Percentiles rank a stretch among this genome's conserved stretches.
These are phyloP conservation scores for Pachycephus smyrnensis DNA, from an alignment of 2,888 invertebrate genomes.

Conservation along the genomic window DNA sequence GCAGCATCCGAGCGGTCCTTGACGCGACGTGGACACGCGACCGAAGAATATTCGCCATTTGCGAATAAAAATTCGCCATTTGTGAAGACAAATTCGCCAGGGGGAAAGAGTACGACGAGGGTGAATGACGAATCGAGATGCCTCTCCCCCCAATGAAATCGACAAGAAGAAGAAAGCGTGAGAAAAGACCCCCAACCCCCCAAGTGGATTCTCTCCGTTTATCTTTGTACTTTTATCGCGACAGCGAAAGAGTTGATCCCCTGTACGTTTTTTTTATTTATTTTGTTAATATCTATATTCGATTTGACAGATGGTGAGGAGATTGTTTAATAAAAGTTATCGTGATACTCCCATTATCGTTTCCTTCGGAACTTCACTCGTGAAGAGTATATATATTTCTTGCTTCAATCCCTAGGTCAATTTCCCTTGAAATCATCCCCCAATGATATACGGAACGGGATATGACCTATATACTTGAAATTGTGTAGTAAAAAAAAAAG, in stretches of 20 bases:
- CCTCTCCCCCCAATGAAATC: too few relatives aligned
- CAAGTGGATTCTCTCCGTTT: too few relatives aligned
- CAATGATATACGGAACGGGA: neutral
- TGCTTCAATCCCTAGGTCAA: neutral
- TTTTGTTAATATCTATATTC: neutral
- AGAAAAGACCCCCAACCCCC: neutral
- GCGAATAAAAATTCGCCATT: neutral
- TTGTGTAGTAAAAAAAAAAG: neutral
- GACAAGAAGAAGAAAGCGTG: too few relatives aligned
- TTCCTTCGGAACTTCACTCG: neutral
- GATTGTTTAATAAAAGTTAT: neutral
- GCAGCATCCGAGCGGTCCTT: neutral
- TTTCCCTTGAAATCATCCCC: neutral
- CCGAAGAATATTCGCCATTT: neutral
- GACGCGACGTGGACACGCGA: too few relatives aligned
- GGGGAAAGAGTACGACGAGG: neutral
- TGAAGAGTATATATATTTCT: neutral
- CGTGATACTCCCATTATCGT: neutral
- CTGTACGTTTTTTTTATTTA: neutral
- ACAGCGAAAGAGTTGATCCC: neutral
- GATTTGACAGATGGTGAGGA: neutral
- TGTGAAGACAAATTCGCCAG: neutral
- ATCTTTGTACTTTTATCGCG: neutral
- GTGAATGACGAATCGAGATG: neutral
- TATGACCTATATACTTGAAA: neutral